A percentile compares a stretch with the other conserved stretches of the same genome.
phyloP scores from a whole-genome alignment of 2,797 vertebrate genomes.

The Thamnophis elegans region DNA sequence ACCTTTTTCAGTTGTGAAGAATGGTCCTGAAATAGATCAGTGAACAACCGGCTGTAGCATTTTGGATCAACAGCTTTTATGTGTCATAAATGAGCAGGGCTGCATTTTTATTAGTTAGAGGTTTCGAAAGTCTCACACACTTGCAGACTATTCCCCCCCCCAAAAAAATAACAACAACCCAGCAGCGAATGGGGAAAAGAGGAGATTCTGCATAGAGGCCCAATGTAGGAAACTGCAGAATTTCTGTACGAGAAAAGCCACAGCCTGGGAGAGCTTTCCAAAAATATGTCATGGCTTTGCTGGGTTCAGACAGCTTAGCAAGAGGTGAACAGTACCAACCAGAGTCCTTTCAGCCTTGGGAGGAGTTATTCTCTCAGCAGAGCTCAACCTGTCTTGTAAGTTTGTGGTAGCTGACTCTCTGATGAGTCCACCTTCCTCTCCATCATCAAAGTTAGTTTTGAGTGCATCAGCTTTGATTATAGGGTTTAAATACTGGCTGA shows the following conservation, averaged over 20 bases:
- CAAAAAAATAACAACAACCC: no score
- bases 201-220: neutral
- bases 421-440: neutral
- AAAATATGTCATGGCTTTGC: neutral
- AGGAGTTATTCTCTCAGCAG: neutral
- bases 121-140: neutral
- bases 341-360: neutral
- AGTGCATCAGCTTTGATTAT: neutral
- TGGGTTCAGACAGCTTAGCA: neutral
- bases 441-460: neutral
- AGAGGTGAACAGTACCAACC: neutral
- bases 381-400: neutral
- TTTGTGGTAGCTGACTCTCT: neutral
- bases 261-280: neutral
- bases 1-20: neutral
- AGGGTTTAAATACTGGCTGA: neutral
- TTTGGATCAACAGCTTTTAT: neutral
- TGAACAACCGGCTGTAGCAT: neutral
- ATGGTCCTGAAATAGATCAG: neutral
- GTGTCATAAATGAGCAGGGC: neutral
- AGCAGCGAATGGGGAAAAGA: neutral
- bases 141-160: neutral
- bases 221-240: neutral
- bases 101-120: neutral
- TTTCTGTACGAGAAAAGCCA: neutral